Base-by-base conservation (phyloP, 2,797 vertebrate species). In the Notolepis coatsorum region DNA sequence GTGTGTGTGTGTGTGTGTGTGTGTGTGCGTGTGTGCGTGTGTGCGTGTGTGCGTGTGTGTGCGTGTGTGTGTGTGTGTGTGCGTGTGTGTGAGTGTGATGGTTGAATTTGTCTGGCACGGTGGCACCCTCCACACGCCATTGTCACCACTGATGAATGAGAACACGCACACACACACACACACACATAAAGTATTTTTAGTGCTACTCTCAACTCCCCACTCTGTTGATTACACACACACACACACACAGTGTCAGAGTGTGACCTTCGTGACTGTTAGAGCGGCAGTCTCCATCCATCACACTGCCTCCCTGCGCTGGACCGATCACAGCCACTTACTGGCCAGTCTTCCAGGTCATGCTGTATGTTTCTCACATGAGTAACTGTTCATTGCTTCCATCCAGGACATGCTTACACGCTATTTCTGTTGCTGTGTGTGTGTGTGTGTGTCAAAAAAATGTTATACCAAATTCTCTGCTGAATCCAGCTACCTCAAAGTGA, bases 141-240 rank as follows among this genome's bases (percentile, higher is more conserved):
- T 82, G 87, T 89, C 88, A 76, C 55, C 65, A 49, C 79, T 92
- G 91, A 93, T 92, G 85, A 89, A 88, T 89, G 84, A 79, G 80
- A 76, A 59, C 43, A 7, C 15, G 13, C 39, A 46, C 39, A 45
- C 49, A 33, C 35, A 51, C 24, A 12, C 38, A 9, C 60, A 37
- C 49, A 35, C 47, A 23, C 35, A 50, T 33, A 48, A 28, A 57
- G 62, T 84, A 85, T 87, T 87, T 86, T 88, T 88, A 88, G 82
- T 83, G 53, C 50, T 35, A 65, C 72, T 72, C 74, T 69, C 69
- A 65, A n/a, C 21, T 86, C 70, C 49, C 68, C 27, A 59, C 62
- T 81, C 78, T 74, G 82, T 88, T 88, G 86, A 86, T 86, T 87
- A 85, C 85, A 35, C 23, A 41, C 58, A 68, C 58, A 60, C 56